Percentiles rank a stretch among this genome's conserved stretches.
Evolutionary conservation across 2,888 invertebrate species (phyloP).

Genomic region (Dioctria rufipes): DNA sequence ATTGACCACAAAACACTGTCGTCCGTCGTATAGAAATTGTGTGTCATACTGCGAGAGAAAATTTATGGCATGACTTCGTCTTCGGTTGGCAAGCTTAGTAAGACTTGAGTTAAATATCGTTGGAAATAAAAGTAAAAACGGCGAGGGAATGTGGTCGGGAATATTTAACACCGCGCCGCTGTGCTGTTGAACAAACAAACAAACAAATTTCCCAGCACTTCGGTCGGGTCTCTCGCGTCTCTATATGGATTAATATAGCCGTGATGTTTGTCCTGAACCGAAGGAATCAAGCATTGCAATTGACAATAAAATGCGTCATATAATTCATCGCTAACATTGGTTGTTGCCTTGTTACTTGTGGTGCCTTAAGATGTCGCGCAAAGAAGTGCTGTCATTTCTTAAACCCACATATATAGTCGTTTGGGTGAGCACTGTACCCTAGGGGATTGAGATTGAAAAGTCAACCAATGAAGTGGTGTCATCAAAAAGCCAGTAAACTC

Average conservation of each 20-base stretch:
- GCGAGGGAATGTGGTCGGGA: slow-evolving; percentile 8
- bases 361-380: neutral
- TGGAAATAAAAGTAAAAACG: slow-evolving; percentile 33
- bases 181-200: neutral
- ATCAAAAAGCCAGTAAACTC: slow-evolving; percentile 32
- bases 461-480: slow-evolving; percentile 22
- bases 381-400: slow-evolving; percentile 17
- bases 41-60: slow-evolving; percentile 26
- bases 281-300: slow-evolving; percentile 29
- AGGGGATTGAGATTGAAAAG: slow-evolving; percentile 27
- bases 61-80: slow-evolving; percentile 33
- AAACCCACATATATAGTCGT: slow-evolving; percentile 25
- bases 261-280: slow-evolving; percentile 24
- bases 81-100: neutral
- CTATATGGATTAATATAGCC: neutral
- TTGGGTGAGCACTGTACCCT: slow-evolving; percentile 26
- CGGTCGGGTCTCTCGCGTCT: neutral
- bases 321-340: slow-evolving; percentile 52
- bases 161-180: slow-evolving; percentile 22
- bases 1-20: neutral
- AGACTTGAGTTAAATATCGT: slow-evolving; percentile 29
- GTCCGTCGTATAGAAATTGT: slow-evolving; percentile 20
- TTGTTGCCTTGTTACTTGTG: slow-evolving; percentile 23
- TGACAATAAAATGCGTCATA: slow-evolving; percentile 50
- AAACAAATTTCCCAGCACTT: neutral